Conservation (phyloP, 2,888 invertebrate species). For the Andrena chrysosceles region DNA sequence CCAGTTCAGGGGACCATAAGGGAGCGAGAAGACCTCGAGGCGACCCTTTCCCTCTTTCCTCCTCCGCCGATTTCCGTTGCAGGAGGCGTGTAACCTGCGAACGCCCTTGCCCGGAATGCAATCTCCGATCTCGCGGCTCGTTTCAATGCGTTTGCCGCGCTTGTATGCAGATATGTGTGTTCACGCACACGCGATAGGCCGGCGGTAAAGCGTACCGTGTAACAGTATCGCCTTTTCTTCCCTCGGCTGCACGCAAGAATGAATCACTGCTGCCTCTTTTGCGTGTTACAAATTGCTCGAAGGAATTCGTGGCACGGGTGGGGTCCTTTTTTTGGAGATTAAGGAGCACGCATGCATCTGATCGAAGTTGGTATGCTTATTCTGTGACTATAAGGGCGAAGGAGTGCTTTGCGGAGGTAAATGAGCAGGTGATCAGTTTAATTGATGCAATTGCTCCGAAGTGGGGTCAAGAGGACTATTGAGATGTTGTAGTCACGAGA, state of each 20-base stretch:
- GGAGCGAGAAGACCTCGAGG: not conserved
- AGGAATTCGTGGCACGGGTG: not conserved
- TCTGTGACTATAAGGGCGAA: not conserved
- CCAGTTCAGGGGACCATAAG: not conserved
- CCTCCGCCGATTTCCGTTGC: slow-evolving; percentile 4
- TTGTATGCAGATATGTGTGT: slow-evolving; percentile 18
- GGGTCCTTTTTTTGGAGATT: not conserved
- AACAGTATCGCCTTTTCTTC: slow-evolving; percentile 47
- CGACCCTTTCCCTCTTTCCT: not conserved
- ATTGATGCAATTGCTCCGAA: no score
- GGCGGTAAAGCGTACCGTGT: slow-evolving; percentile 33
- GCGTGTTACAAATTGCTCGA: slow-evolving; percentile 8
- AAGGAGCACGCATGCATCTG: not conserved
- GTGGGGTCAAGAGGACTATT: no score
- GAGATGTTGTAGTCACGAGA: no score
- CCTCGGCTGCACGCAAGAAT: not conserved
- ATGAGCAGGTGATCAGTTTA: no score
- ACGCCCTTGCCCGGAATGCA: slow-evolving; percentile 64
- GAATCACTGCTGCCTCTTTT: not conserved
- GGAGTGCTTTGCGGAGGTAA: not conserved
- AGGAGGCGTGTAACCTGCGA: slow-evolving; percentile 30
- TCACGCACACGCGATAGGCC: not conserved
- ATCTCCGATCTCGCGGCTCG: slow-evolving; percentile 54
- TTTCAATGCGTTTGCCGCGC: slow-evolving; percentile 19
- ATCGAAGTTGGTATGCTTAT: not conserved